A percentile compares a stretch with the other conserved stretches of the same genome.
These are phyloP conservation scores for Ridgeia piscesae DNA, from an alignment of 1,140 invertebrate species.

Conservation along the genomic window DNA sequence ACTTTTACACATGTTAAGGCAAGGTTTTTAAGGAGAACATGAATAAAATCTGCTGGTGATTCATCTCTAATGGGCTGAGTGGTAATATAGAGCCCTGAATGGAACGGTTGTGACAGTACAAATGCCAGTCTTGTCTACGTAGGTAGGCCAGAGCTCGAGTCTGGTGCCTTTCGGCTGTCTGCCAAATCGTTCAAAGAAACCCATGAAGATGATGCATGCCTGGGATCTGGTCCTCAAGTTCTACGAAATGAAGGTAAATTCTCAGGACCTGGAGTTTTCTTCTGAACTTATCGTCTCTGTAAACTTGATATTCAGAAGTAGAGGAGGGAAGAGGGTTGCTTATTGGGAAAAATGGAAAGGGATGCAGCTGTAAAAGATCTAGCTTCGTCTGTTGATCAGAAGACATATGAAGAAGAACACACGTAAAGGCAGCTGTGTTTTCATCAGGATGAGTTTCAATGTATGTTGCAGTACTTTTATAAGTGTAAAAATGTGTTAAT, in stretches of 20 bases:
- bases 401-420: no score
- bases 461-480: neutral
- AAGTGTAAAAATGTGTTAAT: conserved; percentile 6
- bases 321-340: no score
- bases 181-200: conserved; percentile 60
- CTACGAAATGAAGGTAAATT: conserved; percentile 76
- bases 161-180: conserved; percentile 91
- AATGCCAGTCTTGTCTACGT: conserved; percentile 32
- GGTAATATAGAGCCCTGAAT: no score
- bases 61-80: neutral
- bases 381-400: no score
- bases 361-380: no score
- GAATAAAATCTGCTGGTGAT: neutral
- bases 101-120: neutral
- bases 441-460: neutral
- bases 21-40: neutral
- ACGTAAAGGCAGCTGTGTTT: neutral
- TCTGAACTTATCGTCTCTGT: neutral
- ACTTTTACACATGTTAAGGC: neutral
- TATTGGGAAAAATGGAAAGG: no score
- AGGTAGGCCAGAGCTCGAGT: conserved; percentile 71
- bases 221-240: conserved; percentile 91
- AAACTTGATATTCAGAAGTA: neutral
- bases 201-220: conserved; percentile 69
- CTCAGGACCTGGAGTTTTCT: neutral